Evolutionary conservation across 2,888 invertebrate species (phyloP).

Genomic region (Agonum fuliginosum): DNA sequence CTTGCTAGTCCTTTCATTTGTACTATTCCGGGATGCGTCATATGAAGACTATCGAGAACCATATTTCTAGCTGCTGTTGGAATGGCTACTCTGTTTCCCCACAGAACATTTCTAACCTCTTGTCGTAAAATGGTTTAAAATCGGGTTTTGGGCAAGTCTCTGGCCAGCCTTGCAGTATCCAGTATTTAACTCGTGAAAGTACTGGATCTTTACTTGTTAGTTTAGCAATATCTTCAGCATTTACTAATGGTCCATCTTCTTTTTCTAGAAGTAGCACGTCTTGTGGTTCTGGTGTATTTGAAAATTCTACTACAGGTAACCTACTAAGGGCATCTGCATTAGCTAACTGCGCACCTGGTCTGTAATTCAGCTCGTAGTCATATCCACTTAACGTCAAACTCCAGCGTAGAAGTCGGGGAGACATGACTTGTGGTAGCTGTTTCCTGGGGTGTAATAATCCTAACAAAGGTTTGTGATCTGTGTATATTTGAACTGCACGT

Average conservation of each 20-base stretch:
- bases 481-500: slow-evolving; percentile 6
- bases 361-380: slow-evolving; percentile 47
- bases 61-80: slow-evolving; percentile 51
- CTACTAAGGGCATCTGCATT: slow-evolving; percentile 58
- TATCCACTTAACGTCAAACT: slow-evolving; percentile 46
- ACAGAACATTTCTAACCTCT: slow-evolving; percentile 60
- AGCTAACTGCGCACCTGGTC: slow-evolving; percentile 23
- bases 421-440: slow-evolving; percentile 42
- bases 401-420: slow-evolving; percentile 53
- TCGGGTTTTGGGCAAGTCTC: background rate
- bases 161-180: slow-evolving; percentile 51
- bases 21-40: slow-evolving; percentile 55
- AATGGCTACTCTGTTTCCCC: slow-evolving; percentile 62
- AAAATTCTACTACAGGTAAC: slow-evolving; percentile 11
- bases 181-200: slow-evolving; percentile 45
- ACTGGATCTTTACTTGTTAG: slow-evolving; percentile 25
- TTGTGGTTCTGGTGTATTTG: background rate
- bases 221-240: slow-evolving; percentile 57
- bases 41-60: slow-evolving; percentile 59
- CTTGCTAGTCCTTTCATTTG: slow-evolving; percentile 10
- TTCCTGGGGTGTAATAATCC: slow-evolving; percentile 54
- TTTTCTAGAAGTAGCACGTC: slow-evolving; percentile 19
- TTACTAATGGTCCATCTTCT: slow-evolving; percentile 38
- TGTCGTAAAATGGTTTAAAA: slow-evolving; percentile 33
- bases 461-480: slow-evolving; percentile 61